These are phyloP conservation scores for Antitype chi DNA, from an alignment of 2,888 invertebrate species.

Conservation along the genomic window DNA sequence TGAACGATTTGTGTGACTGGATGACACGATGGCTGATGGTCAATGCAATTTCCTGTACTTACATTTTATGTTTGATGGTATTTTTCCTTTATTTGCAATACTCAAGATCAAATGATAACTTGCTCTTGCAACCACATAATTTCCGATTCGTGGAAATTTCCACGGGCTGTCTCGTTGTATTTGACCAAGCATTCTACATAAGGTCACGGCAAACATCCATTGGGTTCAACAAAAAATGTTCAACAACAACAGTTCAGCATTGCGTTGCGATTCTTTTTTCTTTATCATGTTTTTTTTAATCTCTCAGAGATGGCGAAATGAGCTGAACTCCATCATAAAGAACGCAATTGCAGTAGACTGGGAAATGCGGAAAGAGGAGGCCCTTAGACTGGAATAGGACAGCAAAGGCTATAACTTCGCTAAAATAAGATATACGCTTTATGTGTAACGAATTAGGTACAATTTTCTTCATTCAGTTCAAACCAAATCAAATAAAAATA, in stretches of 20 bases:
- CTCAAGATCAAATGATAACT: slow-evolving; percentile 34
- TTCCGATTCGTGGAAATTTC: not conserved
- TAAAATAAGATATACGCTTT: not conserved
- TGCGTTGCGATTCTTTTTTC: not conserved
- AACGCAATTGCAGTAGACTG: too few species aligned
- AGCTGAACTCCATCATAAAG: too few species aligned
- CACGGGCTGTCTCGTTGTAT: not conserved
- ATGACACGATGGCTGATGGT: slow-evolving; percentile 15
- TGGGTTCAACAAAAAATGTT: too few species aligned
- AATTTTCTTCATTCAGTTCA: slow-evolving; percentile 18
- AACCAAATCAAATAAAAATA: too few species aligned
- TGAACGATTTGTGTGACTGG: slow-evolving; percentile 47
- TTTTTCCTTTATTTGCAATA: slow-evolving; percentile 33
- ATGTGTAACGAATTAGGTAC: slow-evolving; percentile 12
- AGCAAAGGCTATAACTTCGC: not conserved
- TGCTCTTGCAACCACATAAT: slow-evolving; percentile 2
- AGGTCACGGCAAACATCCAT: too few species aligned
- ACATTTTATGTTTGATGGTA: slow-evolving; percentile 36
- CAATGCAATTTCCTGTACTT: slow-evolving; percentile 53
- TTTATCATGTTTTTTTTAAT: not conserved
- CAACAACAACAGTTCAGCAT: too few species aligned
- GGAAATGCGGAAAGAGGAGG: too few species aligned
- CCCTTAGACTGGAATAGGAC: too few species aligned
- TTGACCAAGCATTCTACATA: too few species aligned
- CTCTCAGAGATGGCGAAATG: too few species aligned